These are phyloP conservation scores for Prosapia bicincta DNA, from an alignment of 2,888 invertebrate genomes.

Conservation along the genomic window DNA sequence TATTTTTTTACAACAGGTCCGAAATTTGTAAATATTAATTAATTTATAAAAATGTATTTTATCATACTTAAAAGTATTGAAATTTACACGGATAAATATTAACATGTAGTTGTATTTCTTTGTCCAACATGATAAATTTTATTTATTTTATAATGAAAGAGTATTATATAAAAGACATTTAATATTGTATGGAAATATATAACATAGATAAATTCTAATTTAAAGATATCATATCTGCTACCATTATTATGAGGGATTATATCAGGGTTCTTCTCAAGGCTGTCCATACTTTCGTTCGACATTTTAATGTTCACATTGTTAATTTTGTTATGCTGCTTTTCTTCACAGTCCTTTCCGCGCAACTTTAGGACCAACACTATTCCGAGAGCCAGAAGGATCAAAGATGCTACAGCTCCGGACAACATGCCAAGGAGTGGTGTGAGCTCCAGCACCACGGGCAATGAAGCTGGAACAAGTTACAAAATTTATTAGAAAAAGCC, in stretches of 20 bases:
- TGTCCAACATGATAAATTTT: too few species aligned
- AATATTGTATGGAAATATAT: too few species aligned
- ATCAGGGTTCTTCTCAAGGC: conserved; percentile 39
- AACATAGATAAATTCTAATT: too few species aligned
- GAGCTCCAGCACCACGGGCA: conserved; percentile 45
- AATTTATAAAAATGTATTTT: too few species aligned
- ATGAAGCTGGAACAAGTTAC: conserved; percentile 33
- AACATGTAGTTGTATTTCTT: too few species aligned
- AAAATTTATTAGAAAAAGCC: too few species aligned
- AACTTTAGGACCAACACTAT: conserved; percentile 44
- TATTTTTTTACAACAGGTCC: too few species aligned
- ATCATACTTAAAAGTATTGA: too few species aligned
- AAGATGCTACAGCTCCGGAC: conserved; percentile 47
- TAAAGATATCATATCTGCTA: conserved; percentile 4
- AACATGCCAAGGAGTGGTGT: conserved; percentile 48
- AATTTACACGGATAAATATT: too few species aligned
- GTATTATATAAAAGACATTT: too few species aligned
- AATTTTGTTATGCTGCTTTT: conserved; percentile 32
- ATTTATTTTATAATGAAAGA: too few species aligned
- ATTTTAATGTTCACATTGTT: conserved; percentile 32
- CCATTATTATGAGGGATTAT: conserved; percentile 37
- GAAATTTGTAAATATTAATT: too few species aligned
- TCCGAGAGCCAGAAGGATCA: conserved; percentile 46
- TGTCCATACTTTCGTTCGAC: conserved; percentile 37
- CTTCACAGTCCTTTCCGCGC: conserved; percentile 31